phyloP scores from a whole-genome alignment of 2,797 vertebrate species.

The Otolemur crassicaudatus region DNA sequence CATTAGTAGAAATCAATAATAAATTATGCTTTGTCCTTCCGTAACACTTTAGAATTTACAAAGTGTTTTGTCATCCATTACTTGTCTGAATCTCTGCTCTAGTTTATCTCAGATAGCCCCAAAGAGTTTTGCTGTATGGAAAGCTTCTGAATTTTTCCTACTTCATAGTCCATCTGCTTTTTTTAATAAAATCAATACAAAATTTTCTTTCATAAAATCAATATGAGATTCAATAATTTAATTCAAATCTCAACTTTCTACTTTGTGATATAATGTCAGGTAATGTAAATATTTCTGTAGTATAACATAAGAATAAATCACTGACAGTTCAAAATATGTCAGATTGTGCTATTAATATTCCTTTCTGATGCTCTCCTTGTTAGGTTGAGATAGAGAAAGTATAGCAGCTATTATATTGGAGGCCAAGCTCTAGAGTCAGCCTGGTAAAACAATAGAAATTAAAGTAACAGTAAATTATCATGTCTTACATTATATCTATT shows the following conservation, averaged over 20 bases:
- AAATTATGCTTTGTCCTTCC: background rate
- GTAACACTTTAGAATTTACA: background rate
- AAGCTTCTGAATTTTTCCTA: background rate
- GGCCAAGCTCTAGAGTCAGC: background rate
- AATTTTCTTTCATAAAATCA: background rate
- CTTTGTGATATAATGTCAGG: background rate
- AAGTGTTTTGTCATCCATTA: background rate
- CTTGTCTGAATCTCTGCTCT: background rate
- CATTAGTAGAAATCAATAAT: background rate
- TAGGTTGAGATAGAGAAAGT: too few relatives aligned
- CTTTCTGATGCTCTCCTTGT: background rate
- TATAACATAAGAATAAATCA: background rate
- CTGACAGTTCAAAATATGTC: background rate
- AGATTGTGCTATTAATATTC: background rate
- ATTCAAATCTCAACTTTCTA: background rate
- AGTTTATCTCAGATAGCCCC: background rate
- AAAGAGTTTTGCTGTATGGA: background rate
- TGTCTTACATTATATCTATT: background rate
- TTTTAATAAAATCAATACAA: background rate
- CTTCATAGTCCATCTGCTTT: background rate
- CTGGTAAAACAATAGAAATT: background rate
- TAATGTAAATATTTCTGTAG: background rate
- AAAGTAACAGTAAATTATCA: background rate
- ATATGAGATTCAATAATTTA: background rate
- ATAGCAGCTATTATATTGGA: background rate